These are phyloP conservation scores for Cinara cedri DNA, from an alignment of 2,888 invertebrate species.

Conservation along the genomic window DNA sequence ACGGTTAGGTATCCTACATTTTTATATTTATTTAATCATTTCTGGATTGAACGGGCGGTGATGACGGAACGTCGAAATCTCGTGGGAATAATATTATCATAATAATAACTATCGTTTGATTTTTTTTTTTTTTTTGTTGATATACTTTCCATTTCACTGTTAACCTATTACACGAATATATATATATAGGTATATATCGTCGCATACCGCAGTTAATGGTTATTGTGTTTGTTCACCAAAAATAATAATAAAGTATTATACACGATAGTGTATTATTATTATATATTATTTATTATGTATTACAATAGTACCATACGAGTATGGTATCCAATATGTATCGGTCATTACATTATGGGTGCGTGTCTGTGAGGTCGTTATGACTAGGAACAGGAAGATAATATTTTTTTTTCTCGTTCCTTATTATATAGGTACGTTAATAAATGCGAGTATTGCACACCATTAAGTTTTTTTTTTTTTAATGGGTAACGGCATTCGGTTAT, in stretches of 20 bases:
- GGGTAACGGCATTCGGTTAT: slow-evolving; percentile 4
- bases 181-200: no score
- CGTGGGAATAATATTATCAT: slow-evolving; percentile 28
- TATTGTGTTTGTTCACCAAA: slow-evolving; percentile 29
- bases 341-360: no score
- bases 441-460: slow-evolving; percentile 23
- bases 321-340: no score
- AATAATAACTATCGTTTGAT: background rate
- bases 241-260: slow-evolving; percentile 31
- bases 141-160: slow-evolving; percentile 28
- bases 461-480: slow-evolving; percentile 16
- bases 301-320: no score
- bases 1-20: no score
- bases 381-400: slow-evolving; percentile 47
- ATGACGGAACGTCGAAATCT: slow-evolving; percentile 28
- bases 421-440: background rate
- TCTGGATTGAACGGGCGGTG: background rate
- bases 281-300: background rate
- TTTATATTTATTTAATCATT: no score
- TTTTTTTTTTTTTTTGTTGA: background rate
- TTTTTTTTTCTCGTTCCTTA: slow-evolving; percentile 3
- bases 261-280: background rate
- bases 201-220: slow-evolving; percentile 30
- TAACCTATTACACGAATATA: background rate
- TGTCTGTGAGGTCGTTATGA: slow-evolving; percentile 32